phyloP scores from a whole-genome alignment of 2,113 vertebrate genomes.

The Mobula hypostoma region DNA sequence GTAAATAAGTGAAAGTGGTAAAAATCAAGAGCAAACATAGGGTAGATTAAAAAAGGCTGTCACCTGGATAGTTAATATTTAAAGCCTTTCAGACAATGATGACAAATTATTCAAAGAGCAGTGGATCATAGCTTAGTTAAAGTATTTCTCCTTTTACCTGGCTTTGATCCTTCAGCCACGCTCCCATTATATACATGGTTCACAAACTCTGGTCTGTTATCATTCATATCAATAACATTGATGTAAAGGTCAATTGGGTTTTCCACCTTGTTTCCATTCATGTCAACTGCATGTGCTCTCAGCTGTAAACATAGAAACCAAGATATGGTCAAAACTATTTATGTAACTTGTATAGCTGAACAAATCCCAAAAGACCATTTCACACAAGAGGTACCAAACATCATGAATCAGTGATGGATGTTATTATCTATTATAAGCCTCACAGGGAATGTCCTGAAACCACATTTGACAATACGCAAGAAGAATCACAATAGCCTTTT shows the following conservation, averaged over 20 bases:
- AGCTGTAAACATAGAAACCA: conserved; percentile 61
- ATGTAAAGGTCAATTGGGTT: conserved; percentile 97
- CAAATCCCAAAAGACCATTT: conserved; percentile 32
- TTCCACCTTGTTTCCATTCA: conserved; percentile 97
- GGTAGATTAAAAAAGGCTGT: neutral
- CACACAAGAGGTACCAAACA: conserved; percentile 18
- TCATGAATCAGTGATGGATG: conserved; percentile 28
- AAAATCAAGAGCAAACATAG: neutral
- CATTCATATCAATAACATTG: conserved; percentile 97
- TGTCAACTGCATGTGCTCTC: conserved; percentile 88
- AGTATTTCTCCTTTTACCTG: conserved; percentile 62
- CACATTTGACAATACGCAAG: neutral
- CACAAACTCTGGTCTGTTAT: conserved; percentile 90
- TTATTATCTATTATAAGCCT: conserved; percentile 23
- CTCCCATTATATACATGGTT: conserved; percentile 94
- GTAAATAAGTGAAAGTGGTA: neutral
- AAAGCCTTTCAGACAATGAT: neutral
- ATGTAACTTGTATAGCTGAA: conserved; percentile 14
- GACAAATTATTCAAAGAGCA: neutral
- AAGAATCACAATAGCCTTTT: neutral
- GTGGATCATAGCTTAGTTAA: neutral
- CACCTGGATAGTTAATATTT: neutral
- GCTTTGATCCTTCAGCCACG: conserved; percentile 90
- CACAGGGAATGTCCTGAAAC: conserved; percentile 1
- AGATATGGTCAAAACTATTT: conserved; percentile 33